Base-by-base conservation (phyloP, 2,888 invertebrate genomes). In the Dynastes maya region DNA sequence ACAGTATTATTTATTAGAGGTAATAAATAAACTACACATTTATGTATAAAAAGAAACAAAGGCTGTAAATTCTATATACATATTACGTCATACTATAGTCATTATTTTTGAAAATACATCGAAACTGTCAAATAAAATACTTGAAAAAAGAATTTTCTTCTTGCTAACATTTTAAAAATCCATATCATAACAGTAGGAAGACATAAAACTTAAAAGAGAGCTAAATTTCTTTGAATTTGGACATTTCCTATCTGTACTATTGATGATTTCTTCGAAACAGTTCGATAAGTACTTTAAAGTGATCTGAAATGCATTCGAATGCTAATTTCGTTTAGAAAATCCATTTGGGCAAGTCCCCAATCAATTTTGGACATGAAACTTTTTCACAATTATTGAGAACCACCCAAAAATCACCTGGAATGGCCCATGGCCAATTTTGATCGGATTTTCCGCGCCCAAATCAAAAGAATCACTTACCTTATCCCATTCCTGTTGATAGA, bases 401-500 rank as follows among this genome's bases (percentile, higher is more conserved):
- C 22, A 22, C 22, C 22, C 22, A 22, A 22, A 22, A 22, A 22
- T 22, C 37, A 37, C 37, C 37, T 22, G 37, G 65, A 74, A 55
- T 27, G 5, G 75, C 80, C 80, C 37, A 37, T 37, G 45, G 9
- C 11, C 45, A 45, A 45, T 45, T 45, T 45, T 45, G 45, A 45
- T 2, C 5, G 9, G 22, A 22, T 22, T 22, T 22, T 22, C 0
- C 22, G 22, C 22, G 40, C 8, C 1, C 1, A 40, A 6, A 6
- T 6, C 9, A 6, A 6, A 40, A 9, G 11, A 45, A 45, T 9
- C 45, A 1, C 45, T 2, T 81, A 86, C 86, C 84, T 84, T 74
- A 78, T 86, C 85, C 94, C 94, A 95, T 79, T 94, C 93, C 81
- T 91, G 90, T 82, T 92, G 91, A 78, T 94, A 94, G 13, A 95